These are phyloP conservation scores for Orgyia antiqua DNA, from an alignment of 2,888 invertebrate genomes.

Conservation along the genomic window DNA sequence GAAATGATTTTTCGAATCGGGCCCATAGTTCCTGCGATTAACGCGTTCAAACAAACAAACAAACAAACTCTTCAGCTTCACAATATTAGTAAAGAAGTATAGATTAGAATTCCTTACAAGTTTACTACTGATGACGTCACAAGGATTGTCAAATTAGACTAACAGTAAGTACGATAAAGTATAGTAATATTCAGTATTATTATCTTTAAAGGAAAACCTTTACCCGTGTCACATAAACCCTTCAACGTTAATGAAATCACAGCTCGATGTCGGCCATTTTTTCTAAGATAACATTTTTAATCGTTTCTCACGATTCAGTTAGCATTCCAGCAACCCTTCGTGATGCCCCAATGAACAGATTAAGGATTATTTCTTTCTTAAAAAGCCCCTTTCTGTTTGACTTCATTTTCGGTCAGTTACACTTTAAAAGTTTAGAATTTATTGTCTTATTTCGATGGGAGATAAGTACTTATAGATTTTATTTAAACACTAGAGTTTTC, in stretches of 20 bases:
- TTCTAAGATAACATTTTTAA: slow-evolving; percentile 62
- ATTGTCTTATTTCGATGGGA: slow-evolving; percentile 25
- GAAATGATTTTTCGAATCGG: too few relatives aligned
- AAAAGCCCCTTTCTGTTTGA: slow-evolving; percentile 39
- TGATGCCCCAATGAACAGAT: slow-evolving; percentile 42
- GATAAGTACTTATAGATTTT: slow-evolving; percentile 28
- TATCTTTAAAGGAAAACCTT: too few relatives aligned
- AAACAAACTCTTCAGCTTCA: too few relatives aligned
- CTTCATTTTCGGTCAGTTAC: slow-evolving; percentile 38
- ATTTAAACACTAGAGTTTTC: too few relatives aligned
- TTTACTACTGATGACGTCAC: too few relatives aligned
- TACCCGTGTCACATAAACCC: slow-evolving; percentile 21
- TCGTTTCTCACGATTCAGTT: slow-evolving; percentile 50
- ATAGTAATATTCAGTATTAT: too few relatives aligned
- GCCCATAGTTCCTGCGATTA: too few relatives aligned
- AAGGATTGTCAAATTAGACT: too few relatives aligned
- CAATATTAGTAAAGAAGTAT: too few relatives aligned
- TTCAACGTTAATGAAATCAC: slow-evolving; percentile 35
- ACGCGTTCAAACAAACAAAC: too few relatives aligned
- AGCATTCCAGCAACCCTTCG: slow-evolving; percentile 32
- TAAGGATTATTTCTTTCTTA: slow-evolving; percentile 42
- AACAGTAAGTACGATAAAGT: too few relatives aligned
- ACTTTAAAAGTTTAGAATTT: slow-evolving; percentile 30
- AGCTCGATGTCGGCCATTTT: slow-evolving; percentile 46
- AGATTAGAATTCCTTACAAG: too few relatives aligned